Evolutionary conservation across 2,113 vertebrate genomes (phyloP), one percentile per base, ranked within the genome.

Genomic region (Astur gentilis): DNA sequence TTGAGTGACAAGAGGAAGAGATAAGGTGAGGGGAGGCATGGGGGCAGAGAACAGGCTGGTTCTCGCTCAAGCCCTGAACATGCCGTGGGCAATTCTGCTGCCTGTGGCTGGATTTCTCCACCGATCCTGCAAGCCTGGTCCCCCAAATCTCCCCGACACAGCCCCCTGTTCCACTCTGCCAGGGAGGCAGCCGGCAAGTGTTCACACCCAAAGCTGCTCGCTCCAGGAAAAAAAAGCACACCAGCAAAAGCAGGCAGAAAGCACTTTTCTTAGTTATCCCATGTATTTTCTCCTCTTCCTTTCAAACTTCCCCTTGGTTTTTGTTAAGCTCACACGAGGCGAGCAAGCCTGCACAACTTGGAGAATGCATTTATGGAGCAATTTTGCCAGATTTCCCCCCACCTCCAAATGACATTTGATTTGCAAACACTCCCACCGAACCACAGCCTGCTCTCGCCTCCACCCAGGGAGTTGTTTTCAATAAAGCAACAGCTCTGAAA

Each of bases 401-500:
- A 20, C 25, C 54, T 71, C 90, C 75, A 13, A 71, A 7, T 45
- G 83, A 85, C 85, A 86, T 83, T 58, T 32, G 81, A 70, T 62
- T 16, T 17, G 50, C 86, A 36, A 90, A 57, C 52, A 17, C 84
- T 78, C 58, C 79, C 93, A 70, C 75, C 57, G 13, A 65, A 16
- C 69, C 76, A 17, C 87, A 15, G 60, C 55, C 93, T n/a, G 91
- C 83, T 71, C 75, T 75, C 55, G 34, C 93, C 94, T 95, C 92
- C 91, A 38, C 87, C 76, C 89, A 15, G 69, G 34, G 79, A 64
- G 44, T 36, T 64, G 89, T 58, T 79, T 85, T 38, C 92, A 69
- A 25, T 31, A 64, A 77, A 96, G 64, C 73, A 69, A 64, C 76
- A 78, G 84, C 85, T 57, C 67, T 1, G 11, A 78, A 87, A 90